These are phyloP conservation scores for Podarcis muralis DNA, from an alignment of 2,113 vertebrate species.

Conservation along the genomic window DNA sequence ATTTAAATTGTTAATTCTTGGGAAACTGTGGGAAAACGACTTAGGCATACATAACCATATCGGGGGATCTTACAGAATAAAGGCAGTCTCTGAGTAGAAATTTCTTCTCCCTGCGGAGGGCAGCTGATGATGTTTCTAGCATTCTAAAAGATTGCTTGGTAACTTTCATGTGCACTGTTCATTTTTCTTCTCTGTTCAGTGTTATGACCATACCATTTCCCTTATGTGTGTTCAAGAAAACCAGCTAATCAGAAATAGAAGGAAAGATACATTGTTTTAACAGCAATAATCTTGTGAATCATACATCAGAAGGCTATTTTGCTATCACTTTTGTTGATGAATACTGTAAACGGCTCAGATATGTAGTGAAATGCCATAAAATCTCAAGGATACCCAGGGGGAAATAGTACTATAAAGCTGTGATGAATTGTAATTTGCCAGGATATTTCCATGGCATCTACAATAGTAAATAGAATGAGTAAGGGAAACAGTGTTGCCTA, in stretches of 20 bases:
- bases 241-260: slow-evolving; percentile 27
- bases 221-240: slow-evolving; percentile 39
- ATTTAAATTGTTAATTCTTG: slow-evolving; percentile 29
- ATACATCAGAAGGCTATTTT: slow-evolving; percentile 36
- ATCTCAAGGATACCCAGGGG: slow-evolving; percentile 24
- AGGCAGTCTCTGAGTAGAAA: not conserved
- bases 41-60: not conserved
- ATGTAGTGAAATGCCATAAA: slow-evolving; percentile 31
- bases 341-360: slow-evolving; percentile 30
- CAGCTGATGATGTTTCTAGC: slow-evolving; percentile 7
- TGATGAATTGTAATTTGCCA: slow-evolving; percentile 17
- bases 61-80: not conserved
- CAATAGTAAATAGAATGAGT: slow-evolving; percentile 7
- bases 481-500: not conserved
- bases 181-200: not conserved
- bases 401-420: slow-evolving; percentile 37
- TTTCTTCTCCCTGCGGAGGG: not conserved
- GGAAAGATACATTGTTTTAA: slow-evolving; percentile 49
- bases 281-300: slow-evolving; percentile 33
- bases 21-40: slow-evolving; percentile 14
- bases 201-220: not conserved
- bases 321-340: slow-evolving; percentile 41
- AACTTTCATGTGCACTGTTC: slow-evolving; percentile 8
- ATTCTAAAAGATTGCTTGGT: not conserved
- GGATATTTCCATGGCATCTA: slow-evolving; percentile 20